Evolutionary conservation across 2,888 invertebrate species (phyloP), one percentile per base, ranked within the genome.

Genomic region (Zaprionus bogoriensis): DNA sequence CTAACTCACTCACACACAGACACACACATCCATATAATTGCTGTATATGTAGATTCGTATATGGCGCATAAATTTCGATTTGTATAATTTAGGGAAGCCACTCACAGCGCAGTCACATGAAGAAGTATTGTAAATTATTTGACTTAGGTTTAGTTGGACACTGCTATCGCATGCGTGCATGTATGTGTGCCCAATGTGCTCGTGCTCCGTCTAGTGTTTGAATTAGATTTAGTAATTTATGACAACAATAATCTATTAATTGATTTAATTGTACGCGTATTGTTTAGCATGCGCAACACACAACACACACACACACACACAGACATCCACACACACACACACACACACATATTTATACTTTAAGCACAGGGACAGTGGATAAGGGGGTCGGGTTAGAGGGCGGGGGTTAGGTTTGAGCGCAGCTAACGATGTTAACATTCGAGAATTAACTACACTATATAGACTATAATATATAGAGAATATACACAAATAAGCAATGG

Each of bases 51-150:
- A 42, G 39, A 55, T 36, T 22, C 59, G 41, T 42, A 28, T 28
- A 55, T n/a, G 54, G 7, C n/a, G 30, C 42, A 25, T 27, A 51
- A n/a, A 27, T 58, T 27, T 28, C 19, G 23, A n/a, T 44, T 20
- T 22, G 20, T 47, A 45, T 67, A 61, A 71, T 65, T 58, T 65
- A 73, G 57, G 50, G 28, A 60, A 58, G 47, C 54, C 79, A 77
- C 70, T 80, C 77, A 80, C 73, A 36, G 9, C 80, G 67, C 55
- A 68, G 71, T 78, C 84, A 84, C 74, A 78, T 81, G 71, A 74
- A 81, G 62, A 79, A 85, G 82, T 85, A 83, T 83, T 83, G 82
- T 85, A 83, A 83, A 83, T 83, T 80, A 85, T 85, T 83, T 71
- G 68, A 74, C 63, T 65, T 76, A 76, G 81, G 61, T 62, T 74